Evolutionary conservation across 2,888 invertebrate genomes (phyloP).

Genomic region (Hypomecis atomaria): DNA sequence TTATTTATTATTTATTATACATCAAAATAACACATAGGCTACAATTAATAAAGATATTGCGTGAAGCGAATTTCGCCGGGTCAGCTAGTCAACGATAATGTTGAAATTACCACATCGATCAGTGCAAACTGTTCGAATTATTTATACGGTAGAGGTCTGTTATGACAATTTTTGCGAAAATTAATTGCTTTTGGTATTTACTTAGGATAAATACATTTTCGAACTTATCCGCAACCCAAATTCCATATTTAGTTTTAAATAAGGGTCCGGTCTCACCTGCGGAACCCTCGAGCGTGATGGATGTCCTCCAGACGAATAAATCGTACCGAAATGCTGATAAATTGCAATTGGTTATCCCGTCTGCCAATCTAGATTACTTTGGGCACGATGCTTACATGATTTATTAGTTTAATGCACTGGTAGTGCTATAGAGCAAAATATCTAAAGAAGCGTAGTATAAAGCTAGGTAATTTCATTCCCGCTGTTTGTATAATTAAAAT

Average conservation of each 20-base stretch:
- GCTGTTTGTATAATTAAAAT: too few species aligned
- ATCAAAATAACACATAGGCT: too few species aligned
- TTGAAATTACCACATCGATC: too few species aligned
- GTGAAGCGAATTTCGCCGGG: too few species aligned
- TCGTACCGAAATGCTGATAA: conserved; percentile 21
- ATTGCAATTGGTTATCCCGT: conserved; percentile 18
- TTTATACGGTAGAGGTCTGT: too few species aligned
- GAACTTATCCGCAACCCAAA: not conserved
- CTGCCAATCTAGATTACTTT: conserved; percentile 18
- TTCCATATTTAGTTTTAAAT: conserved; percentile 10
- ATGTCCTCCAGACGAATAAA: conserved; percentile 24
- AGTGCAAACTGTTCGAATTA: too few species aligned
- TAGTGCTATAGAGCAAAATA: not conserved
- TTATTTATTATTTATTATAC: too few species aligned
- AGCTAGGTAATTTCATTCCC: too few species aligned
- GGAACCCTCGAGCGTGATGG: conserved; percentile 11
- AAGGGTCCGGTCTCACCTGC: conserved; percentile 22
- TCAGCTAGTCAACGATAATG: too few species aligned
- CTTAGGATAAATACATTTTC: not conserved
- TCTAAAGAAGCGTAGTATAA: too few species aligned
- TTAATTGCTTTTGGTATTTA: not conserved
- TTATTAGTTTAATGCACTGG: conserved; percentile 5
- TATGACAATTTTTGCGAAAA: too few species aligned
- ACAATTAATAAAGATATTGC: too few species aligned
- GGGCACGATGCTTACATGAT: conserved; percentile 17